Evolutionary conservation across 2,797 vertebrate genomes (phyloP), one percentile per base, ranked within the genome.

Genomic region (Artibeus lituratus): DNA sequence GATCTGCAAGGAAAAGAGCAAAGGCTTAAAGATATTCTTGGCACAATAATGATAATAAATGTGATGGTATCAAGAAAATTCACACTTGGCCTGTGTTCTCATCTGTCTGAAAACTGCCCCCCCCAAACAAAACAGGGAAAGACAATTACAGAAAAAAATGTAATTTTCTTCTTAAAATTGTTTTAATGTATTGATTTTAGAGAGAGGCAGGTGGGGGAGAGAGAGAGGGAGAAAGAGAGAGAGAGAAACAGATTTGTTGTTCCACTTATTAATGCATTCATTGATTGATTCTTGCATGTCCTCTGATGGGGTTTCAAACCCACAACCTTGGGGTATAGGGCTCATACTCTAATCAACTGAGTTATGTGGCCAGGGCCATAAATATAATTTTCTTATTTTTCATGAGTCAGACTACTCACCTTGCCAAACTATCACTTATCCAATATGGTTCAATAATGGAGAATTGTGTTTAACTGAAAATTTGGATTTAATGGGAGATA

Each of bases 1-100:
- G 95, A 99, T 98, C 99, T 99, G 98, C 57, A 98, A 98, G 1
- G 10, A 88, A 78, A 96, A 96, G 78, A 93, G 95, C 19, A 90
- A 32, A 97, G 16, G 87, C 21, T 7, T 0, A 3, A 96, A 94
- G 97, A 87, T n/a, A 62, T 80, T 39, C 0, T 0, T 7, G 12
- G 65, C 55, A 39, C 39, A 32, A 3, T 24, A 19, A 55, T 1
- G 4, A 77, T 19, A 59, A 12, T 1, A 3, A 59, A 73, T 0
- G 4, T n/a, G 47, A 72, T 1, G 24, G 22, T 47, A 16, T 22
- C 62, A n/a, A 44, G 74, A 67, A 62, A 77, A 59, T 8, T 37
- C 55, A 37, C 0, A 8, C 76, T 12, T 21, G 69, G 69, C 83
- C 24, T 32, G 39, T 15, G 32, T 77, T 53, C 76, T 57, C 21